Percentiles rank a stretch among this genome's conserved stretches.
Evolutionary conservation across 2,888 invertebrate species (phyloP).

Genomic region (Xestoiulus laeticollis): DNA sequence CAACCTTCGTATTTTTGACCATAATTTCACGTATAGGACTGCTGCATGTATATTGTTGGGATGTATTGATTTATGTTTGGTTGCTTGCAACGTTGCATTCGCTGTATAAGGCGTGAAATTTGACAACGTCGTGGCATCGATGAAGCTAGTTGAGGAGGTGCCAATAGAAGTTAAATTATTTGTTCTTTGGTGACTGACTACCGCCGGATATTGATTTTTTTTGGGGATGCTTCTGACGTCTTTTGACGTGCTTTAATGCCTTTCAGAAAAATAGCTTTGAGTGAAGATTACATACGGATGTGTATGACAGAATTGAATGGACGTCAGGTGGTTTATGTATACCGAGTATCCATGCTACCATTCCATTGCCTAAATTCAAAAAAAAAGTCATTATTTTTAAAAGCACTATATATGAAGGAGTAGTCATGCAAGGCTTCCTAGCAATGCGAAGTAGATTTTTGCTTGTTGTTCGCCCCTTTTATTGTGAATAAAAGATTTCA

Average conservation of each 20-base stretch:
- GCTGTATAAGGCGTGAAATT: not conserved
- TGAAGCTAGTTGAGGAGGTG: not conserved
- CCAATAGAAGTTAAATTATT: slow-evolving; percentile 43
- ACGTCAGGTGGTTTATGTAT: not conserved
- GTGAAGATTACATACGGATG: not conserved
- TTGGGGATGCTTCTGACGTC: not conserved
- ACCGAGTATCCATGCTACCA: not conserved
- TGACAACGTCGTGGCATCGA: not conserved
- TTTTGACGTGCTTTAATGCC: slow-evolving; percentile 17
- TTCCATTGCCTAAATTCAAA: not conserved
- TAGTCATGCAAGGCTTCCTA: not conserved
- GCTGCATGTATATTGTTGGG: slow-evolving; percentile 4
- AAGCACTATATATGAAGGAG: not conserved
- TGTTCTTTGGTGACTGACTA: slow-evolving; percentile 24
- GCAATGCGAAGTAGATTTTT: not conserved
- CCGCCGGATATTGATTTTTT: slow-evolving; percentile 35
- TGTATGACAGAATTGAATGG: slow-evolving; percentile 22
- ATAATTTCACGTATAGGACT: not conserved
- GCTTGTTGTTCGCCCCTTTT: not conserved
- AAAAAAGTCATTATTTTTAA: not conserved
- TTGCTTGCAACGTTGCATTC: not conserved
- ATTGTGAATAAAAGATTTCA: not conserved
- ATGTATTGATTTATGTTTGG: slow-evolving; percentile 40
- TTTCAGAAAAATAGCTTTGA: not conserved
- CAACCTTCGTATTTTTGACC: slow-evolving; percentile 24